phyloP scores from a whole-genome alignment of 2,113 vertebrate species.

The Terrapene triunguis region DNA sequence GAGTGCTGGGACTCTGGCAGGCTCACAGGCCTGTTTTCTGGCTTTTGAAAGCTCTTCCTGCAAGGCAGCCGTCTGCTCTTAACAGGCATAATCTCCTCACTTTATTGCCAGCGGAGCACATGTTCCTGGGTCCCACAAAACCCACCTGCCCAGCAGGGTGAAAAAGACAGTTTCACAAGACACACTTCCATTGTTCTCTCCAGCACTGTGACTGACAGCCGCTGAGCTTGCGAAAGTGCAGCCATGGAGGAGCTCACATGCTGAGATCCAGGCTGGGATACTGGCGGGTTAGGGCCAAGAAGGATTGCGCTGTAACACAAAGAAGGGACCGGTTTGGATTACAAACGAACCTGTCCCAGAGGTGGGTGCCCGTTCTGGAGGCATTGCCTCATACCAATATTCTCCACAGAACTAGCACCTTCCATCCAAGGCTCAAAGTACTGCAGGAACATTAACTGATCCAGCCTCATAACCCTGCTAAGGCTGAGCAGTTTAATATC shows the following conservation, averaged over 20 bases:
- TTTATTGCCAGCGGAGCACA: accelerated
- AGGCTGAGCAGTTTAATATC: neutral
- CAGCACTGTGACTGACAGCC: neutral
- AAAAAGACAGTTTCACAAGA: neutral
- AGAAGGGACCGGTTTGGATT: neutral
- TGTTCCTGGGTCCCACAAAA: neutral
- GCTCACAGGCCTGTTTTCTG: neutral
- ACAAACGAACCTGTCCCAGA: neutral
- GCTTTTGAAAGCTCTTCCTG: neutral
- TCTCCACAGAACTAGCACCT: too few species aligned
- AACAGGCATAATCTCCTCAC: neutral
- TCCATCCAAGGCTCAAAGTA: too few species aligned
- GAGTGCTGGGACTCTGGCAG: neutral
- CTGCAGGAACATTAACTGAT: neutral
- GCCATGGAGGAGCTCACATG: neutral
- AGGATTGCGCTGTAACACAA: neutral
- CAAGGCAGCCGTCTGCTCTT: neutral
- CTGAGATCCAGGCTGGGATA: neutral
- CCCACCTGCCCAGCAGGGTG: neutral
- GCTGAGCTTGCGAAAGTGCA: neutral
- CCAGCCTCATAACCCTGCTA: accelerated
- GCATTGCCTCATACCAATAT: too few species aligned
- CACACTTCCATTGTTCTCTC: accelerated
- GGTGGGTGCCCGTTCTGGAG: neutral
- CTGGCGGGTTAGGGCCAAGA: neutral